Evolutionary conservation across 1,140 invertebrate genomes (phyloP).

Genomic region (Caenorhabditis latens): DNA sequence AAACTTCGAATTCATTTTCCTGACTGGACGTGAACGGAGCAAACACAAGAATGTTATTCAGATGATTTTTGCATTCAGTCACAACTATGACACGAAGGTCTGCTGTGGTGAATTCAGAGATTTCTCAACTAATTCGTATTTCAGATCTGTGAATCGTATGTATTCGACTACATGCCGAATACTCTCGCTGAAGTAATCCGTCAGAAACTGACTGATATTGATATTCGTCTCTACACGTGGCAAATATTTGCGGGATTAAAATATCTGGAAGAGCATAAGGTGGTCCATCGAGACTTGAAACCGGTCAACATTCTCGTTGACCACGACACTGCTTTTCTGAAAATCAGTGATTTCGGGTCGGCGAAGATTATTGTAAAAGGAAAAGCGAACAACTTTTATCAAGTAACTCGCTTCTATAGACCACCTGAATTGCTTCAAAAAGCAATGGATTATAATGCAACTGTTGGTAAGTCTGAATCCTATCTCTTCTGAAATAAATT

Average conservation of each 20-base stretch:
- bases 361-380: slow-evolving; percentile 67
- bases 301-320: slow-evolving; percentile 72
- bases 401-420: slow-evolving; percentile 71
- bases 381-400: slow-evolving; percentile 65
- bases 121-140: too few species aligned
- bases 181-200: slow-evolving; percentile 63
- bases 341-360: slow-evolving; percentile 73
- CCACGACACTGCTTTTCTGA: slow-evolving; percentile 65
- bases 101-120: slow-evolving; percentile 31
- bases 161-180: slow-evolving; percentile 71
- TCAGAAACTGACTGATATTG: slow-evolving; percentile 54
- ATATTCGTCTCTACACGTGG: slow-evolving; percentile 71
- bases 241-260: slow-evolving; percentile 69
- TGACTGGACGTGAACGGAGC: slow-evolving; percentile 56
- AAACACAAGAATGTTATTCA: slow-evolving; percentile 71
- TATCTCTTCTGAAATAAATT: too few species aligned
- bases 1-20: slow-evolving; percentile 67
- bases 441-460: slow-evolving; percentile 56
- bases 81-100: slow-evolving; percentile 60
- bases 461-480: slow-evolving; percentile 76
- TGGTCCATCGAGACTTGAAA: slow-evolving; percentile 73
- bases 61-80: slow-evolving; percentile 70
- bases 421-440: slow-evolving; percentile 70
- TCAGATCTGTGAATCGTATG: slow-evolving; percentile 69
- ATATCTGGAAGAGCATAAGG: slow-evolving; percentile 63